Percentiles rank a stretch among this genome's conserved stretches.
Evolutionary conservation across 1,140 invertebrate genomes (phyloP).

Genomic region (Oryctes rhinoceros): DNA sequence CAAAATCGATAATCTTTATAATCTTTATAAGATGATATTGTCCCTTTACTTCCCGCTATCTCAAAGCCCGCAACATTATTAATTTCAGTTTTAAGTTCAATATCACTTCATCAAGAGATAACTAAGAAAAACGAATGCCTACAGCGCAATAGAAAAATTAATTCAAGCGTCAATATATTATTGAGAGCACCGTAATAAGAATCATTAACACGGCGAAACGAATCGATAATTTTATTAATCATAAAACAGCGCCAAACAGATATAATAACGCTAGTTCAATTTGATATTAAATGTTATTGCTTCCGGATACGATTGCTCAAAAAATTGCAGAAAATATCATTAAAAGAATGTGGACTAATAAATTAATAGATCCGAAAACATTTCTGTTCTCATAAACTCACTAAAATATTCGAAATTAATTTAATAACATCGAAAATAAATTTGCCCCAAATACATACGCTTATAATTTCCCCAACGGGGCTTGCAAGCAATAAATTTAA

Average conservation of each 20-base stretch:
- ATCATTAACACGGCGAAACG: not conserved
- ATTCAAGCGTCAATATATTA: not conserved
- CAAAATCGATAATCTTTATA: too few species aligned
- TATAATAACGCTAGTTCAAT: not conserved
- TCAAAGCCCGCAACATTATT: too few species aligned
- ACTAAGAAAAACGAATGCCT: too few species aligned
- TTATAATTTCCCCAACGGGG: not conserved
- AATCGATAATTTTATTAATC: slow-evolving; percentile 6
- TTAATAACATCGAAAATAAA: not conserved
- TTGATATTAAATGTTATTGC: not conserved
- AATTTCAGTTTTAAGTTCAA: too few species aligned
- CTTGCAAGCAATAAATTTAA: not conserved
- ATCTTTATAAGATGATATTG: too few species aligned
- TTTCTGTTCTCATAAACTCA: not conserved
- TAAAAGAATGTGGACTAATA: not conserved
- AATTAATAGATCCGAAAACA: not conserved
- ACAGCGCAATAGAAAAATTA: not conserved
- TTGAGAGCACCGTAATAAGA: not conserved
- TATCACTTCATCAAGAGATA: too few species aligned
- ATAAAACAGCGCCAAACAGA: not conserved
- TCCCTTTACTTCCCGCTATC: too few species aligned
- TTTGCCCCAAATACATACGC: not conserved
- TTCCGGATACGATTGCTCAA: not conserved
- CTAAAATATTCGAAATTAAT: slow-evolving; percentile 9
- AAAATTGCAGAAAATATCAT: not conserved